Base-by-base conservation (phyloP, 2,888 invertebrate genomes). In the Cheilosia variabilis region DNA sequence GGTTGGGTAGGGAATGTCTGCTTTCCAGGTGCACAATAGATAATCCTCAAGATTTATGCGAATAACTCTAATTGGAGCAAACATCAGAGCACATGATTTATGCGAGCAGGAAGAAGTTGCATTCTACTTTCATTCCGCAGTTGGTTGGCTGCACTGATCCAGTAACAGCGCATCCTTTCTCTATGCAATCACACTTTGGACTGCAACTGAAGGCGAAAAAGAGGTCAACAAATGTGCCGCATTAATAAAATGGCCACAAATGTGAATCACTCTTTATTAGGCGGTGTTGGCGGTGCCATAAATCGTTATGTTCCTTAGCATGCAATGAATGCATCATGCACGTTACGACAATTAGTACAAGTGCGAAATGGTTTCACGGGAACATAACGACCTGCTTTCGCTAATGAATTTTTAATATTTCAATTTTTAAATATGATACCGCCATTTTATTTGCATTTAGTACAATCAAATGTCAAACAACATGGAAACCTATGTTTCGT, bases 291-390 rank as follows among this genome's bases (percentile, higher is more conserved):
- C 9, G 41, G 22, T 58, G 43, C 75, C 24, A 65, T 69, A 69
- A 24, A 50, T 58, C 63, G 43, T 63, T 55, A 79, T 68, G 41
- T 52, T 34, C 37, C 45, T 34, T 17, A 57, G 53, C 83, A 84
- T 75, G 83, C 83, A 58, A 84, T 65, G 58, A 19, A 24, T 52
- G 69, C 69, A 79, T 83, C 63, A 73, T 47, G 45, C 69, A 63
- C 50, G 79, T 57, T 58, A 63, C 10, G 37, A 41, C 58, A 53
- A 79, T 84, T 79, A 79, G 57, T 45, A 45, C 57, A 63, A 52
- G 79, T 75, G 79, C 41, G 69, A 79, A 75, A 69, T 69, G 53
- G 24, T 52, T 75, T 73, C 17, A 41, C 34, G 15, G 19, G 22
- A 34, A 62, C 45, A 10, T 31, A 60, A 34, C 19, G 24, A 60